Base-by-base conservation (phyloP, 1,140 invertebrate species). In the Ceratosolen solmsi region DNA sequence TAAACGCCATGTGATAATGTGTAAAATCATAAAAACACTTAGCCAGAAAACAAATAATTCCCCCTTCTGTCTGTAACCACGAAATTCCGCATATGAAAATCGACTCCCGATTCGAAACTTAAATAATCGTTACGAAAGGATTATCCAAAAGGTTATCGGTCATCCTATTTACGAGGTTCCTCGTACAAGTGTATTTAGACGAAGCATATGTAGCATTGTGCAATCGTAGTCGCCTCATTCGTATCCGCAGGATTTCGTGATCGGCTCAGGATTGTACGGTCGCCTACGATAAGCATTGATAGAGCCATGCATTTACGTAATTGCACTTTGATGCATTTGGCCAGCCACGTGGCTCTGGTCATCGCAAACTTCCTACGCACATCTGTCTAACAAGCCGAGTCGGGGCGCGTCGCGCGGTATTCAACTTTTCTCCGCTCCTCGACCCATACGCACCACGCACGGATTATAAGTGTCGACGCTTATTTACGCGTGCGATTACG, bases 231-330 rank as follows among this genome's bases (percentile, higher is more conserved):
- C 13, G 9, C 17, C 17, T 27, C 13, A 1, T 7, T 13, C 15
- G 17, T 72, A 51, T 22, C 5, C 25, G n/a, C 25, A 49, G 51
- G 30, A 78, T 78, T 70, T 54, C 33, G 54, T 49, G 46, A 54
- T 78, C 30, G 46, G 76, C 63, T 78, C 63, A 54, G 63, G 8
- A 78, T 70, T 74, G 51, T 74, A 22, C 9, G 20, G 22, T 75
- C 33, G 22, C 20, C 27, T 4, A 25, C 5, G 54, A 65, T 77
- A 77, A 63, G 58, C 60, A 65, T 79, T 20, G 22, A 17, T 33
- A 65, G 30, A 77, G 30, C 63, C 33, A 79, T 36, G 8, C 8
- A 17, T 58, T 27, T 56, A 71, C 25, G 20, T 73, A 72, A 80
- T 80, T 73, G 38, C 33, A 8, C 36, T 46, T 46, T 54, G 56